Evolutionary conservation across 2,797 vertebrate genomes (phyloP), one percentile per base, ranked within the genome.

Genomic region (Dromococcyx pavoninus): DNA sequence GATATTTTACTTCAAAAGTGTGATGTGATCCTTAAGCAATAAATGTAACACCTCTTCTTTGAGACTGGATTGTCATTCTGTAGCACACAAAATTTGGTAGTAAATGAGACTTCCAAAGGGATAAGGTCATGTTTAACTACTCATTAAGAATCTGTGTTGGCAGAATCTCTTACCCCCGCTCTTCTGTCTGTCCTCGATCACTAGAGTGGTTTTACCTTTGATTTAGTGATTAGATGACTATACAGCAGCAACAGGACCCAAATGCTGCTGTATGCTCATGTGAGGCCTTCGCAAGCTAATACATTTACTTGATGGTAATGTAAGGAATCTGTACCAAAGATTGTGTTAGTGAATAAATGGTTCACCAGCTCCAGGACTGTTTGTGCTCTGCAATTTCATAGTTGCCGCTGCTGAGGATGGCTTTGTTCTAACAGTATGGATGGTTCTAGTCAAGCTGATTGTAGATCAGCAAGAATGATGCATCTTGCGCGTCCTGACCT

Each of bases 1-100:
- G 61, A 51, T 56, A 48, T 91, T 97, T 97, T 93, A 73, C 77
- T 93, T 93, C 65, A 67, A 48, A 95, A 95, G 48, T 66, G 51
- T 69, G 56, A 54, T 82, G 51, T 35, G 93, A 94, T 96, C 69
- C 72, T 87, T 72, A 89, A 71, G 72, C 61, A 71, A 58, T 67
- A 79, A 88, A 88, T 62, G 11, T 74, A 93, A 58, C 78, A 65
- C 72, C 46, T 90, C 28, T 81, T 89, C 62, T 79, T 80, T 90
- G 76, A 73, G 60, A 33, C 62, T 83, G 50, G 46, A 35, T 77
- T 87, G 66, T 72, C 54, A 41, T 80, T 91, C 70, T 4, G 1
- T 46, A 75, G 70, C 15, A 44, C 23, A 50, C 41, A 41, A 41
- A 41, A 86, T 70, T 66, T 56, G 43, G 24, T 86, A 37, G 18